A percentile compares a stretch with the other conserved stretches of the same genome.
These are phyloP conservation scores for Bombus turneri DNA, from an alignment of 1,140 invertebrate genomes.

Conservation along the genomic window DNA sequence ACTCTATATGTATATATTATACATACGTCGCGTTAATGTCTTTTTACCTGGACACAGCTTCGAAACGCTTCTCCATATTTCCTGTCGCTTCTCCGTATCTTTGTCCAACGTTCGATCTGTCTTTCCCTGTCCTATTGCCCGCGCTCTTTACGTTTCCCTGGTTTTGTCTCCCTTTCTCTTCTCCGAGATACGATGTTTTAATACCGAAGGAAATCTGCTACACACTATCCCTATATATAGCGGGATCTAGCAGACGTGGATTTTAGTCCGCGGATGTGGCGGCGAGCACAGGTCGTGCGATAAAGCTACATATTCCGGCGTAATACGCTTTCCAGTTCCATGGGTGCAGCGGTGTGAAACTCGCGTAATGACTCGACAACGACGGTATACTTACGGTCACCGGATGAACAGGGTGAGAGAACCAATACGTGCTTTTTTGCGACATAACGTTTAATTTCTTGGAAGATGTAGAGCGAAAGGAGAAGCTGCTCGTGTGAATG, in stretches of 20 bases:
- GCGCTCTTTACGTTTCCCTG: background rate
- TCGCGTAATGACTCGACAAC: constrained; percentile 1
- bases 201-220: constrained; percentile 1
- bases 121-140: background rate
- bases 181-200: background rate
- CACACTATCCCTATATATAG: background rate
- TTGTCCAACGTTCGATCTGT: background rate
- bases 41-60: background rate
- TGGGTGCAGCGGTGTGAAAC: background rate
- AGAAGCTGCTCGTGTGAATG: background rate
- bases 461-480: background rate
- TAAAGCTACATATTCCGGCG: constrained; percentile 13
- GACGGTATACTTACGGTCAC: background rate
- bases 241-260: constrained; percentile 3
- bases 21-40: background rate
- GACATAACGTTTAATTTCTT: background rate
- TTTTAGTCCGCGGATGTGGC: constrained; percentile 16
- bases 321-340: constrained; percentile 9
- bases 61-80: background rate
- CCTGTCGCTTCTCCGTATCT: background rate
- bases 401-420: background rate
- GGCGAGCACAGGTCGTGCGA: background rate
- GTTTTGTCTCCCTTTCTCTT: background rate
- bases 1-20: too few relatives aligned
- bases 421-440: background rate